Evolutionary conservation across 1,140 invertebrate genomes (phyloP).

Genomic region (Saccostrea echinata): DNA sequence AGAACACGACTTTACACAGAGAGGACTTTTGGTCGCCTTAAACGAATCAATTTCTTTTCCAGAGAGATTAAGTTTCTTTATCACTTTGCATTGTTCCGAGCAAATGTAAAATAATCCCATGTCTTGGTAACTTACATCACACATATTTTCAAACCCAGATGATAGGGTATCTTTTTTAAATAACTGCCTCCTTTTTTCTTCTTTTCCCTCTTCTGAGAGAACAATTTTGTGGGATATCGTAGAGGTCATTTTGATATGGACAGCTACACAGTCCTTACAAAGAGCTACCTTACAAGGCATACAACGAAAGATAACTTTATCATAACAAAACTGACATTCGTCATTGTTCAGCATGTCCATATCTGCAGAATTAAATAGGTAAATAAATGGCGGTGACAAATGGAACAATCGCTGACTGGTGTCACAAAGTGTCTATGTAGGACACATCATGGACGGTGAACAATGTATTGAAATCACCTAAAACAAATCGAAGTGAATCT

Average conservation of each 20-base stretch:
- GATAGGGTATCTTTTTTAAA: not conserved
- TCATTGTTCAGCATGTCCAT: not conserved
- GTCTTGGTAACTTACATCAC: not conserved
- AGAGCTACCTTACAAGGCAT: not conserved
- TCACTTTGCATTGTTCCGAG: not conserved
- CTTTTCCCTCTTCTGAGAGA: not conserved
- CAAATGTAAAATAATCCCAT: not conserved
- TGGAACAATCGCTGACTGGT: not conserved
- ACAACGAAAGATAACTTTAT: slow-evolving; percentile 9
- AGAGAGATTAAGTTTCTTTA: not conserved
- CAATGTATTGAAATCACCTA: not conserved
- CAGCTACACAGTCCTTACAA: not conserved
- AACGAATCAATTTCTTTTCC: not conserved
- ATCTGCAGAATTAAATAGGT: no score
- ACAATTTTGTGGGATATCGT: not conserved
- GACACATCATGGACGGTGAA: not conserved
- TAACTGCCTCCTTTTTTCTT: not conserved
- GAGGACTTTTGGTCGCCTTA: not conserved
- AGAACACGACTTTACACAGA: not conserved
- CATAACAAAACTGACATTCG: slow-evolving; percentile 1
- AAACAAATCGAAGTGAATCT: not conserved
- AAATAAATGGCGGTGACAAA: no score
- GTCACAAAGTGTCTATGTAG: not conserved
- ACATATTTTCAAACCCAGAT: not conserved
- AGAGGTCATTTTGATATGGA: slow-evolving; percentile 2